Conservation (phyloP, 2,888 invertebrate genomes). For the Andrena flavipes region DNA sequence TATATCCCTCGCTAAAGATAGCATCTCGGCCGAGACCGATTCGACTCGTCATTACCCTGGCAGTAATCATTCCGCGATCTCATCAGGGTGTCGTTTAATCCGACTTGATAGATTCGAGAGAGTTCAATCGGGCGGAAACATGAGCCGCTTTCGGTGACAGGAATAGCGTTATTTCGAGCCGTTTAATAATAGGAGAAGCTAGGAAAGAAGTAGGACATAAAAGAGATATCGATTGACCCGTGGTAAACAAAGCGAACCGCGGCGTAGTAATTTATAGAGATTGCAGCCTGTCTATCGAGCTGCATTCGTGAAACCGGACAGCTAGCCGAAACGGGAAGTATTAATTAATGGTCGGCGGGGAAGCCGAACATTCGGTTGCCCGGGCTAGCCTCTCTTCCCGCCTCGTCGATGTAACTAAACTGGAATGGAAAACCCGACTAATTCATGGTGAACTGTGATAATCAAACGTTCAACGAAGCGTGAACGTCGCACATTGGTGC, state of each 20-base stretch:
- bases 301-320: slow-evolving; percentile 9
- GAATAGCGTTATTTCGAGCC: too few species aligned
- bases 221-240: slow-evolving; percentile 17
- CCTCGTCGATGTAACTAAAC: background rate
- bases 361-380: background rate
- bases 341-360: slow-evolving; percentile 11
- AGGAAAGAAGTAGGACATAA: background rate
- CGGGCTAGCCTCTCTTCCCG: background rate
- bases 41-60: too few species aligned
- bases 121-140: too few species aligned
- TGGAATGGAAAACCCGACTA: background rate
- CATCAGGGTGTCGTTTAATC: too few species aligned
- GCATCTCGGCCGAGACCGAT: too few species aligned
- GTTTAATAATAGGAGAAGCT: too few species aligned
- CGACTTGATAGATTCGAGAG: too few species aligned
- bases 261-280: slow-evolving; percentile 5
- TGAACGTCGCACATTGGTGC: background rate
- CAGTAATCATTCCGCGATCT: too few species aligned
- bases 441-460: background rate
- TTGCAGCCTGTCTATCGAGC: background rate
- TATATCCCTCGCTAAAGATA: too few species aligned
- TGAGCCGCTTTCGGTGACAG: too few species aligned
- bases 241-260: background rate
- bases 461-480: too few species aligned
- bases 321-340: slow-evolving; percentile 26